Evolutionary conservation across 2,797 vertebrate genomes (phyloP), one percentile per base, ranked within the genome.

Genomic region (Chloroceryle amazona): DNA sequence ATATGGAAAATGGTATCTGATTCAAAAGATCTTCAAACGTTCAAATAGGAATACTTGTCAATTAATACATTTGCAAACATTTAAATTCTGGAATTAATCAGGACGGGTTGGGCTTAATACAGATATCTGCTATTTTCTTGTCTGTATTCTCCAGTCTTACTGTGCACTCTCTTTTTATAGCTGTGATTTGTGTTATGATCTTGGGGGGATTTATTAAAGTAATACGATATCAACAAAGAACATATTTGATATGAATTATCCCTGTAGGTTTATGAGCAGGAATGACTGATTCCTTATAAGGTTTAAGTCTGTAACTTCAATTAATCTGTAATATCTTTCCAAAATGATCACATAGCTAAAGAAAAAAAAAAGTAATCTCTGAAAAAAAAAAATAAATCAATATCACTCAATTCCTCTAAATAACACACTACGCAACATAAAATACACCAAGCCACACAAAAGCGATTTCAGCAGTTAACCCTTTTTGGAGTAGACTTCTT

Each of bases 1-100:
- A 97, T 63, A 57, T 17, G 41, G 70, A 98, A 97, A 97, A 97
- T 86, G 41, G 93, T 93, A 87, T 51, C 70, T 94, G 94, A 97
- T 84, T 97, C 91, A 96, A 92, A 97, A 89, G 29, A 89, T 95
- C 89, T 96, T 93, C 93, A 88, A 91, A 96, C 60, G 96, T 71
- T 92, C 28, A 55, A 92, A 95, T 88, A 82, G 2, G 39, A 97
- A 96, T 51, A 92, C 52, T 41, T 90, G 91, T 49, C 71, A 71
- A 79, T 96, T 95, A 95, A 94, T 88, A 71, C 8, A 94, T 91
- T 85, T 92, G 92, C 55, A 96, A 96, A 76, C 76, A 90, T 81
- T 89, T 87, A 62, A 90, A 97, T 94, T 80, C 84, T 79, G 72
- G 52, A 96, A 93, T 91, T 93, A 95, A 96, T 92, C 88, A 90